Evolutionary conservation across 35 echinoderm and acorn worm species (phyloP), one percentile per base, ranked within the genome.

Genomic region (Ptychodera flava): DNA sequence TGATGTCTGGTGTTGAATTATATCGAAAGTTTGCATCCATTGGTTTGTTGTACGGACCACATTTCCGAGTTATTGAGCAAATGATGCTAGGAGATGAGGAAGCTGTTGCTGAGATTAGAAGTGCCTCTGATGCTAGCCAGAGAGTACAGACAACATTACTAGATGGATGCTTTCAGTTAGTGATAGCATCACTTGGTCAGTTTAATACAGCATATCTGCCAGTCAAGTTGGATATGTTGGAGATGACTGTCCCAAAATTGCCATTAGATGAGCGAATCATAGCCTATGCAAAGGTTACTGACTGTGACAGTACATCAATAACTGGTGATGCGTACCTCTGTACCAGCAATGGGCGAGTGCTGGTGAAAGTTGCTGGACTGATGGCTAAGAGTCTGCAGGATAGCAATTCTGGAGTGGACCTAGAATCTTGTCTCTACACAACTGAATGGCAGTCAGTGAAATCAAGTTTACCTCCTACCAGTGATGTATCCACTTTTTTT

Each of bases 121-220:
- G 81, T 30, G 80, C 86, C 64, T 79, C 85, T 85, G 82, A 85
- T 53, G 91, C 83, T 88, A 93, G 92, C 76, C 89, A 93, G 76
- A 86, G 87, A 31, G 89, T 91, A 64, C 83, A 87, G 1, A 93
- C 91, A 16, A 91, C 95, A 34, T 84, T 89, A 33, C 52, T 94
- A 16, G 87, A 90, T 83, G 89, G 88, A 16, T 89, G 92, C 36
- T 94, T 97, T 36, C 95, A 97, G 77, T 79, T 90, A 6, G 45
- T 93, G 1, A 37, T 80, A 15, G 81, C 76, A 36, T 78, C 83
- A 15, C 29, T 87, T 29, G 84, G 89, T 27, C 45, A 81, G 31
- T 32, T 77, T 28, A 86, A 87, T 53, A 87, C 86, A 35, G 77
- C 88, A 22, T 97, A 91, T 79, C 86, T 84, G 31, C 88, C 90